These are phyloP conservation scores for Dicyrtoma fusca DNA, from an alignment of 2,888 invertebrate species.

Conservation along the genomic window DNA sequence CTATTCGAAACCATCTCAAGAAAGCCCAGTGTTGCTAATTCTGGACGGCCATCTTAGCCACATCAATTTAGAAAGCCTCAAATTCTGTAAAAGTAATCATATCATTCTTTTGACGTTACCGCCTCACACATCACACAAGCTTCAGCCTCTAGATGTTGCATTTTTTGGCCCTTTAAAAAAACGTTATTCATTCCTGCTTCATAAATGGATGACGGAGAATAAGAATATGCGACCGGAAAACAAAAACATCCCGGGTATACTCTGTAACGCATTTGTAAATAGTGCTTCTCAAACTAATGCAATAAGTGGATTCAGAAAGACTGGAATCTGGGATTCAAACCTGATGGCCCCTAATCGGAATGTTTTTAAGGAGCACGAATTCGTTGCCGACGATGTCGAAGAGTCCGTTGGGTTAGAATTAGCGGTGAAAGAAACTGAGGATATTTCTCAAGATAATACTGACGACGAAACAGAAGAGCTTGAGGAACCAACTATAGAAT, in stretches of 20 bases:
- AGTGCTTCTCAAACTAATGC: not conserved
- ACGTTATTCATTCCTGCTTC: not conserved
- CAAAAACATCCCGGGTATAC: constrained; percentile 14
- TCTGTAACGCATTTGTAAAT: not conserved
- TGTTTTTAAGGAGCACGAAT: not conserved
- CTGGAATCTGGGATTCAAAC: constrained; percentile 18
- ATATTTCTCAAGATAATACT: too few species aligned
- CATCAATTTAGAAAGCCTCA: not conserved
- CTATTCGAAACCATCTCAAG: not conserved
- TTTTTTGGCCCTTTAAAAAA: constrained; percentile 27
- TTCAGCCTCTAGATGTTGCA: constrained; percentile 30
- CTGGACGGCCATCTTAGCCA: constrained; percentile 27
- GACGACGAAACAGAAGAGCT: too few species aligned
- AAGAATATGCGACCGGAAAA: not conserved
- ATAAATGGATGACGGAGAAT: not conserved
- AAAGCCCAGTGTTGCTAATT: constrained; percentile 17
- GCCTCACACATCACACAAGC: constrained; percentile 36
- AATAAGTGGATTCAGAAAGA: not conserved
- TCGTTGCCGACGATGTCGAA: not conserved
- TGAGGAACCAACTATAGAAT: too few species aligned
- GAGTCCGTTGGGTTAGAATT: too few species aligned
- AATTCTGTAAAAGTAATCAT: constrained; percentile 4
- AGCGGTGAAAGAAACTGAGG: too few species aligned
- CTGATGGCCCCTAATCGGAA: not conserved
- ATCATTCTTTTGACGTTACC: constrained; percentile 31